Percentiles rank a stretch among this genome's conserved stretches.
phyloP scores from a whole-genome alignment of 2,888 invertebrate species.

The Hyppa rectilinea region DNA sequence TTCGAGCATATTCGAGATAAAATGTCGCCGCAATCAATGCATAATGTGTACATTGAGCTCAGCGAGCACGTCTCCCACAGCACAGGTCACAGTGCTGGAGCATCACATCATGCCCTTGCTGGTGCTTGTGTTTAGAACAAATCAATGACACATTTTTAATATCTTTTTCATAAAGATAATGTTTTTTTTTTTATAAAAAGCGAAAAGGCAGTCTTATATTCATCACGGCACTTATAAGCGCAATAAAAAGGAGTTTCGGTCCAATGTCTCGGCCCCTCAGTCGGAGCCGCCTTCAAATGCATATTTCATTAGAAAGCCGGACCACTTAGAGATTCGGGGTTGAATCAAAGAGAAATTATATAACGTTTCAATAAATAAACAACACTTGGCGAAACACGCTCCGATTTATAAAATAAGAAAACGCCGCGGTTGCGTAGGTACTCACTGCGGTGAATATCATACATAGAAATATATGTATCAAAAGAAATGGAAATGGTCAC shows the following conservation, averaged over 20 bases:
- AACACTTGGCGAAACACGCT: slow-evolving; percentile 1
- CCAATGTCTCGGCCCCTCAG: slow-evolving; percentile 26
- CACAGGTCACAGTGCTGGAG: neutral
- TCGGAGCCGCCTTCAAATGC: slow-evolving; percentile 38
- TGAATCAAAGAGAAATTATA: slow-evolving; percentile 32
- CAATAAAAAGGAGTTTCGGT: slow-evolving; percentile 15
- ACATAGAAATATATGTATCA: neutral
- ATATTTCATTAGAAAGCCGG: slow-evolving; percentile 49
- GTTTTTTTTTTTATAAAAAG: neutral
- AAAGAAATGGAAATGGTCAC: neutral
- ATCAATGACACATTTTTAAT: neutral
- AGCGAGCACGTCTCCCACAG: neutral
- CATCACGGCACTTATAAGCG: slow-evolving; percentile 17
- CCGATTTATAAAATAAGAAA: neutral
- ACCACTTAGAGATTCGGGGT: slow-evolving; percentile 34
- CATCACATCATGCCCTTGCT: too few relatives aligned
- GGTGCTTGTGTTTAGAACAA: neutral
- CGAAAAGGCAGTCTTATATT: neutral
- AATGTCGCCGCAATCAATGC: slow-evolving; percentile 3
- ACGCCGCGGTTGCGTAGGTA: neutral
- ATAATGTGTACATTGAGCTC: neutral
- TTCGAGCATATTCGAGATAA: neutral
- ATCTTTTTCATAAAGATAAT: neutral
- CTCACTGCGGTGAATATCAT: neutral
- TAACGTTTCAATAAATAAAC: slow-evolving; percentile 42